Evolutionary conservation across 2,113 vertebrate species (phyloP).

Genomic region (Oenanthe melanoleuca): DNA sequence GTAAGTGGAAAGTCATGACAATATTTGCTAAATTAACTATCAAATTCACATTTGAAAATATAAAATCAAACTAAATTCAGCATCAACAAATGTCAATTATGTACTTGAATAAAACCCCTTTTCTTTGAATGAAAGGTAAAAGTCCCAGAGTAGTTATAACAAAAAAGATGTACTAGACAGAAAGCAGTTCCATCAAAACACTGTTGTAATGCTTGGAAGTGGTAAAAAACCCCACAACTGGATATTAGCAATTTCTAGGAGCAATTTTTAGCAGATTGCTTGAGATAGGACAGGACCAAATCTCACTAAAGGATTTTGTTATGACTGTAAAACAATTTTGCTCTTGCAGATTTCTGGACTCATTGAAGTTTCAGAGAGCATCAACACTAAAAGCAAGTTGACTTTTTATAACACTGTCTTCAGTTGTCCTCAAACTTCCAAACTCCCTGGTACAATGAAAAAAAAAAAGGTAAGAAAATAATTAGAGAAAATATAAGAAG

Average conservation of each 20-base stretch:
- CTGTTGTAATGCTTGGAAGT: background rate
- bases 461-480: background rate
- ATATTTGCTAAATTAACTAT: background rate
- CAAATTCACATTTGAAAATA: background rate
- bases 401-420: background rate
- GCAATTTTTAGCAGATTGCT: background rate
- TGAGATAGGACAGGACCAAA: background rate
- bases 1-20: background rate
- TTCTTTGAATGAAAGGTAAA: background rate
- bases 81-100: background rate
- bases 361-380: background rate
- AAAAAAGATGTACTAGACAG: background rate
- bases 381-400: background rate
- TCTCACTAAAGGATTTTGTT: background rate
- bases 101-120: rapidly evolving
- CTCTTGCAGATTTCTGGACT: background rate
- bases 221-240: background rate
- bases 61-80: background rate
- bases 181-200: background rate
- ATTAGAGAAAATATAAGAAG: background rate
- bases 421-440: background rate
- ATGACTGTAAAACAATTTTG: background rate
- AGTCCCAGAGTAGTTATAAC: background rate
- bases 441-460: background rate
- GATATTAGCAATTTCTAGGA: background rate